These are phyloP conservation scores for Leptoclinus maculatus DNA, from an alignment of 2,797 vertebrate genomes.

Conservation along the genomic window DNA sequence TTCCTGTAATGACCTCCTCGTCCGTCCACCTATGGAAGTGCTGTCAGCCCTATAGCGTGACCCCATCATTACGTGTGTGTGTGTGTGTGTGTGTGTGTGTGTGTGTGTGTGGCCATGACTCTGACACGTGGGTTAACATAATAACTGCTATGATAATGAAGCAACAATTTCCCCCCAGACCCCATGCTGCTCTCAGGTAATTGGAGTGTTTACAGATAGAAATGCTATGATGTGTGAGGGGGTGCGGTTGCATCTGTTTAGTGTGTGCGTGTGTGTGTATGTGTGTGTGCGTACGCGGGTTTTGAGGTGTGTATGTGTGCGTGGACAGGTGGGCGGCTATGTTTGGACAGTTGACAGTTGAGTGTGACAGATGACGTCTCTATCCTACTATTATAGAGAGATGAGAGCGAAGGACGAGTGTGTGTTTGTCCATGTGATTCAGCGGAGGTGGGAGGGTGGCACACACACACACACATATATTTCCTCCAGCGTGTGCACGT, in stretches of 20 bases:
- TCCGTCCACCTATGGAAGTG: constrained; percentile 43
- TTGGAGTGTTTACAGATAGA: constrained; percentile 75
- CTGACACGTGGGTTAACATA: constrained; percentile 71
- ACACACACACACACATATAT: constrained; percentile 23
- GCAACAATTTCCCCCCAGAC: constrained; percentile 67
- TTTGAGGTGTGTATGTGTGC: background rate
- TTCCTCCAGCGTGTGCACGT: constrained; percentile 25
- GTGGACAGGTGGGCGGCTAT: constrained; percentile 60
- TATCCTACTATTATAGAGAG: constrained; percentile 69
- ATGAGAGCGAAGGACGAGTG: constrained; percentile 68
- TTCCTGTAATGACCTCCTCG: constrained; percentile 38
- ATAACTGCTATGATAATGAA: constrained; percentile 81
- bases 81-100: constrained; percentile 15
- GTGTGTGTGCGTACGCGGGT: constrained; percentile 9
- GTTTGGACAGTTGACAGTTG: constrained; percentile 72
- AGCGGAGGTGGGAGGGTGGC: constrained; percentile 61
- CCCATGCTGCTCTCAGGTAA: constrained; percentile 77
- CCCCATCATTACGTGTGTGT: constrained; percentile 43
- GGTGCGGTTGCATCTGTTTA: constrained; percentile 2
- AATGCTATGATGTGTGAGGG: constrained; percentile 47
- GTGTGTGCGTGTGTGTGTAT: constrained; percentile 5
- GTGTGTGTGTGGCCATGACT: constrained; percentile 53
- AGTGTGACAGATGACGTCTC: constrained; percentile 77
- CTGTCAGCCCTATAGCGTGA: constrained; percentile 36
- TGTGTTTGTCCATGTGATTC: constrained; percentile 70